phyloP scores from a whole-genome alignment of 1,140 invertebrate genomes.

The Platyscapa corneri region DNA sequence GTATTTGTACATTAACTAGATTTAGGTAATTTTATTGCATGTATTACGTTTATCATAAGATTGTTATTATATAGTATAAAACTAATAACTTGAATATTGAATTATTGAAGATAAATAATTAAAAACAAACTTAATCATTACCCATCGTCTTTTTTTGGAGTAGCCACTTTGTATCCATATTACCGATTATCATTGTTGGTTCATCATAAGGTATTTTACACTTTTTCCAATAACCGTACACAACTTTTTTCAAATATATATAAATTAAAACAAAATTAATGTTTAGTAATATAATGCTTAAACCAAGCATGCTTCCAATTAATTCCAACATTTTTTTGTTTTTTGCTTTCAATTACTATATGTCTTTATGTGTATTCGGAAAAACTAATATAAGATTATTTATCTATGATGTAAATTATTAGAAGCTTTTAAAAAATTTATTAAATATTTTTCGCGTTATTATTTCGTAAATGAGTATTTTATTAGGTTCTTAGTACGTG shows the following conservation, averaged over 20 bases:
- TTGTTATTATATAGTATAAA: no score
- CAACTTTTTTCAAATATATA: slow-evolving; percentile 31
- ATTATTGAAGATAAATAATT: no score
- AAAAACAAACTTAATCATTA: no score
- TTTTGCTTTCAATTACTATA: background rate
- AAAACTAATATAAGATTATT: background rate
- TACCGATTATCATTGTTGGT: slow-evolving; percentile 26
- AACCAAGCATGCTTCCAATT: background rate
- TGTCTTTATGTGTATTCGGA: background rate
- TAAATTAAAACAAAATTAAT: slow-evolving; percentile 2
- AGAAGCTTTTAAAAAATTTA: no score
- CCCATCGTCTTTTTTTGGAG: slow-evolving; percentile 30
- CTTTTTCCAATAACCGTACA: slow-evolving; percentile 46
- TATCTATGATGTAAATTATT: background rate
- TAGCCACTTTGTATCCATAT: slow-evolving; percentile 13
- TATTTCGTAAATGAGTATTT: no score
- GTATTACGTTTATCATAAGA: no score
- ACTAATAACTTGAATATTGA: no score
- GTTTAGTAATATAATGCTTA: background rate
- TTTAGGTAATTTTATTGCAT: no score
- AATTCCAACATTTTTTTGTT: background rate
- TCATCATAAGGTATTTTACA: slow-evolving; percentile 21
- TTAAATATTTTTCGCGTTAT: no score
- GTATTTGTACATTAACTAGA: no score
- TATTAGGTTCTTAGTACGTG: background rate